Conservation (phyloP, 1,140 invertebrate species). For the Sitodiplosis mosellana region DNA sequence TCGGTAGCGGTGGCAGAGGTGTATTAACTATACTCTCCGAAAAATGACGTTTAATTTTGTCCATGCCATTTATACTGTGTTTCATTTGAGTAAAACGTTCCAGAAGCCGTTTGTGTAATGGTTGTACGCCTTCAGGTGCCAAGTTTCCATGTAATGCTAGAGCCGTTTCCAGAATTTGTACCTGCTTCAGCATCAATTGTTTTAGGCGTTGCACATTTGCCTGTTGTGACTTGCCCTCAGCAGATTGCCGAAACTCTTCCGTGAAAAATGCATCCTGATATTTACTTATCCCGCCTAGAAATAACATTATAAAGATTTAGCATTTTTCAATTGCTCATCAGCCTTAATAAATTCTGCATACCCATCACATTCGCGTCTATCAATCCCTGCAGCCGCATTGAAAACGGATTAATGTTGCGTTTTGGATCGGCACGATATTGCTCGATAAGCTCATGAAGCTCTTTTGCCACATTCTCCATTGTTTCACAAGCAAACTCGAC, state of each 20-base stretch:
- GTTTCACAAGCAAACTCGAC: slow-evolving; percentile 81
- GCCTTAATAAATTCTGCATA: too few species aligned
- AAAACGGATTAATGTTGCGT: slow-evolving; percentile 74
- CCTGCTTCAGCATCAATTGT: slow-evolving; percentile 55
- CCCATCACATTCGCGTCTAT: slow-evolving; percentile 92
- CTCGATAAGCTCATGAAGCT: slow-evolving; percentile 54
- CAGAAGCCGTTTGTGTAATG: slow-evolving; percentile 68
- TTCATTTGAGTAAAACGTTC: slow-evolving; percentile 67
- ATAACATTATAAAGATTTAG: too few species aligned
- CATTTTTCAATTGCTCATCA: too few species aligned
- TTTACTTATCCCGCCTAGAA: slow-evolving; percentile 58
- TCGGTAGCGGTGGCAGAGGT: slow-evolving; percentile 48
- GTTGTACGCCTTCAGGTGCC: slow-evolving; percentile 63
- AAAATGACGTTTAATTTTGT: slow-evolving; percentile 39
- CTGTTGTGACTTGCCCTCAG: slow-evolving; percentile 47
- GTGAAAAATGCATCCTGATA: slow-evolving; percentile 87
- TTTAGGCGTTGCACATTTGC: slow-evolving; percentile 58
- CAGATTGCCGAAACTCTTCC: slow-evolving; percentile 47
- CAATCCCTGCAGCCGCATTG: slow-evolving; percentile 80
- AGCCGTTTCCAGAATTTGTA: slow-evolving; percentile 60
- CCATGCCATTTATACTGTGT: slow-evolving; percentile 40
- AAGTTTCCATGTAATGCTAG: slow-evolving; percentile 63
- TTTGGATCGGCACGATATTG: slow-evolving; percentile 61
- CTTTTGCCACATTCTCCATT: slow-evolving; percentile 71
- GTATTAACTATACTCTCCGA: slow-evolving; percentile 63